Evolutionary conservation across 2,888 invertebrate species (phyloP), one percentile per base, ranked within the genome.

Genomic region (Drosophila parthenogenetica): DNA sequence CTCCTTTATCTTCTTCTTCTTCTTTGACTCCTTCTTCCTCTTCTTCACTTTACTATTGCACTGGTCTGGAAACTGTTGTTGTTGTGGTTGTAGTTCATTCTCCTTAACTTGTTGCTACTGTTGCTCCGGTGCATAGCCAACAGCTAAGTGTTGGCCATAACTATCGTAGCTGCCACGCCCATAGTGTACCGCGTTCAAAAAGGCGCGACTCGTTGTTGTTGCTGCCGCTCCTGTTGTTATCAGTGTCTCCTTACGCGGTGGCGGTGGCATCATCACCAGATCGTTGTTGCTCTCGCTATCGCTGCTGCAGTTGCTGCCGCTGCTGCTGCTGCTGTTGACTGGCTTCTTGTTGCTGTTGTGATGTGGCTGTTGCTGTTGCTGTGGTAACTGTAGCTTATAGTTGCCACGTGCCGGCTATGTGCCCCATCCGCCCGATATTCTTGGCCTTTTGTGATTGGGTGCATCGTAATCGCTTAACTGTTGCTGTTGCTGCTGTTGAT

Each of bases 351-450:
- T 81, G 70, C 29, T 29, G 29, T 29, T 29, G 29, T 79, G 77
- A 45, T 79, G 79, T 49, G 80, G 82, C 43, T 82, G 77, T 29
- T 75, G 67, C 16, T 57, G 53, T 39, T 61, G 67, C 19, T 68
- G 54, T 29, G 49, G 61, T 55, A 46, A 59, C 39, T 65, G 73
- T 54, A 60, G 74, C 74, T 75, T 83, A 37, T 50, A 73, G 69
- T 63, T 66, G 58, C 70, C 88, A 86, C 89, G 89, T 81, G 88
- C 84, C 84, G 91, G 94, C 96, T 97, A 97, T 95, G 97, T 96
- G 92, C 96, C 95, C 98, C 98, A 98, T 72, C 96, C 96, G 91
- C 98, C 98, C 61, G 94, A 94, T 91, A 98, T 95, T 93, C 98
- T 95, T 90, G 97, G 95, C 91, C 98, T 95, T 93, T 98, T 98